Conservation (phyloP, 2,113 vertebrate genomes). For the Nycticebus coucang region DNA sequence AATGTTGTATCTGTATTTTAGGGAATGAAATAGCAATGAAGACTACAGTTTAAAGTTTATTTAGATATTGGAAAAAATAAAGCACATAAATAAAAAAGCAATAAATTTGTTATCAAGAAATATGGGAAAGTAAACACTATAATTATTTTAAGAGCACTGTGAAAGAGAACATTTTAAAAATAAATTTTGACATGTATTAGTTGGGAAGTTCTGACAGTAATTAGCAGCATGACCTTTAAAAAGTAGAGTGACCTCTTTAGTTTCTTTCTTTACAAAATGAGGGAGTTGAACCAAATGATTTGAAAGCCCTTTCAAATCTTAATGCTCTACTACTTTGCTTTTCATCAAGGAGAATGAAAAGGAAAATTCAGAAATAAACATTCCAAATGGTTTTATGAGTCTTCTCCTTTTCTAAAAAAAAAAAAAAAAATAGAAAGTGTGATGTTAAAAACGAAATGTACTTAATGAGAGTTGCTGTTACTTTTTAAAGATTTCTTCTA, state of each 20-base stretch:
- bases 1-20: slow-evolving; percentile 1
- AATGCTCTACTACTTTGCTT: not conserved
- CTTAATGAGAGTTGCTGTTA: not conserved
- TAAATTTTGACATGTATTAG: not conserved
- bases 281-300: not conserved
- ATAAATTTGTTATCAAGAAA: slow-evolving; percentile 23
- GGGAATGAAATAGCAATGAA: not conserved
- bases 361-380: not conserved
- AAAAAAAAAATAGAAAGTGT: not conserved
- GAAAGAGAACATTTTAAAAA: slow-evolving; percentile 36
- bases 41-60: not conserved
- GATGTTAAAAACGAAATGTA: not conserved
- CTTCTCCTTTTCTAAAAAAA: not conserved
- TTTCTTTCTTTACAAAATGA: not conserved
- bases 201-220: not conserved
- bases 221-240: not conserved
- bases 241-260: not conserved
- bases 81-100: not conserved
- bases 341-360: not conserved
- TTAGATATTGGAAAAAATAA: not conserved
- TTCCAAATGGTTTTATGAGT: not conserved
- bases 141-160: slow-evolving; percentile 35
- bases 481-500: not conserved
- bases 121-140: not conserved
- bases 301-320: not conserved